Evolutionary conservation across 30 jellyfish, hydroid and myxozoan species (phyloP), one percentile per base, ranked within the genome.

Genomic region (Rhopilema esculentum): DNA sequence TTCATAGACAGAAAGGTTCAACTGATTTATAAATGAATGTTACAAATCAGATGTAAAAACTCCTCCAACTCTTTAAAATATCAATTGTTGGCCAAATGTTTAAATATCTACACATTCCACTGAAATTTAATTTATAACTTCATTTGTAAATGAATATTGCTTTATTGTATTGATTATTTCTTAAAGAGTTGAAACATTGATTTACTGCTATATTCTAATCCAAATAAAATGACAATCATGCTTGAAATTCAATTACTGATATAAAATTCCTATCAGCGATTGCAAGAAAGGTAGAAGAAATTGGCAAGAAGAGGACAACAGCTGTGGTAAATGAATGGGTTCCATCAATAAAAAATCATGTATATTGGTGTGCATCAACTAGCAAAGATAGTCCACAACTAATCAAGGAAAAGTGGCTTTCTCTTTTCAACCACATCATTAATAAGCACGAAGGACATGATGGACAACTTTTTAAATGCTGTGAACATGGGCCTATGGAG

Each of bases 301-400:
- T 65, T 28, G 83, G 76, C 31, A 66, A 81, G 52, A 65, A 1
- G 23, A 68, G 69, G 70, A 66, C 28, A 69, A 65, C 91, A 18
- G 29, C 30, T 52, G 82, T 64, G 52, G 74, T 81, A 23, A 27
- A 27, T 8, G 24, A 66, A 9, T 81, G 91, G 91, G 83, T 81
- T 16, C 74, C 48, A 24, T 18, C 75, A 31, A 81, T 65, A 30
- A 66, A 81, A 81, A 81, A 66, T 65, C 91, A 67, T 81, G 70
- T 81, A n/a, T 49, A 81, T 68, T 81, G 91, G 91, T 81, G 91
- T 50, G 91, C 91, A 22, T 24, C 75, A 4, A 27, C 91, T 16
- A 81, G 91, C 72, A 67, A 68, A 64, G 91, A 49, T 49, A 31
- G 69, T 67, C 79, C 33, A 15, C 72, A 29, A 66, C 82, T 81